Percentiles rank a stretch among this genome's conserved stretches.
These are phyloP conservation scores for Mythimna pallens DNA, from an alignment of 2,888 invertebrate species.

Conservation along the genomic window DNA sequence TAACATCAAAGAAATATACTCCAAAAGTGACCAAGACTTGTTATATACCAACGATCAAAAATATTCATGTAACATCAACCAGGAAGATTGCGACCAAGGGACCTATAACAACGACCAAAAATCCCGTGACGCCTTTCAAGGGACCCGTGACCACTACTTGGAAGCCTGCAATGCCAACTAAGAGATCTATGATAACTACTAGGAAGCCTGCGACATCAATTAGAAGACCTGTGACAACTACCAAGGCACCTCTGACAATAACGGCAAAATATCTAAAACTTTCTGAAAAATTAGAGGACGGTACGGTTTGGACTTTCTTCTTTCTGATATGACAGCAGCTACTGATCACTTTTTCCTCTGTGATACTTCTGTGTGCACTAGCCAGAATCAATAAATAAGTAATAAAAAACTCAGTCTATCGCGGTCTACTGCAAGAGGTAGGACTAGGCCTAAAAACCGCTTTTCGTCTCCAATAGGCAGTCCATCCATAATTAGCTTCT, in stretches of 20 bases:
- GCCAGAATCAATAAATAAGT: too few species aligned
- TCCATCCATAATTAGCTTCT: not conserved
- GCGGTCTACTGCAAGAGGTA: not conserved
- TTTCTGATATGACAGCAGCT: not conserved
- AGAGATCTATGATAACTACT: not conserved
- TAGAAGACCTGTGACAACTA: not conserved
- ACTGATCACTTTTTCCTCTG: not conserved
- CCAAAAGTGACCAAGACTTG: not conserved
- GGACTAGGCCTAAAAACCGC: not conserved
- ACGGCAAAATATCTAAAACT: not conserved
- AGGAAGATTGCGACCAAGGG: not conserved
- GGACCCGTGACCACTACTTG: not conserved
- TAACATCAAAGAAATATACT: not conserved
- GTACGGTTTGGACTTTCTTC: slow-evolving; percentile 20
- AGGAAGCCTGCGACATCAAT: not conserved
- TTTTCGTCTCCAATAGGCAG: not conserved
- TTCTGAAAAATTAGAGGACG: not conserved
- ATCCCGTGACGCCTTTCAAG: not conserved
- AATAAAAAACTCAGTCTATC: not conserved
- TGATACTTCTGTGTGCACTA: too few species aligned
- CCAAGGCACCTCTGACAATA: not conserved
- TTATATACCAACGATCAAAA: not conserved
- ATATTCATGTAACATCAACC: not conserved
- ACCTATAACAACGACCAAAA: not conserved
- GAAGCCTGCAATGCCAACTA: not conserved